These are phyloP conservation scores for Actias luna DNA, from an alignment of 2,888 invertebrate species.

Conservation along the genomic window DNA sequence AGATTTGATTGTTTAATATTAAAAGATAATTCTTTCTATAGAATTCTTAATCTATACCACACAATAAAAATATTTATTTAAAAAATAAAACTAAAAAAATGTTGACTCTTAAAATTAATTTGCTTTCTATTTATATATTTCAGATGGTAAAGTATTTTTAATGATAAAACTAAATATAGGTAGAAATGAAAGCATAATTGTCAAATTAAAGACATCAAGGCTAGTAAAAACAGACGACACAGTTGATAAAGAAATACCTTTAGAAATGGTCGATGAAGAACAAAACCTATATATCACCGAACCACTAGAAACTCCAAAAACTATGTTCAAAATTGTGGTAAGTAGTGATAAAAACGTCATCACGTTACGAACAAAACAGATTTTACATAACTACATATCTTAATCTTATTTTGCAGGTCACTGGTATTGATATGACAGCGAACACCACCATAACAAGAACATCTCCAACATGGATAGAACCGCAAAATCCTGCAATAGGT, in stretches of 20 bases:
- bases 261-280: conserved; percentile 33
- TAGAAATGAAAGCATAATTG: conserved; percentile 30
- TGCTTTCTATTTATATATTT: conserved; percentile 23
- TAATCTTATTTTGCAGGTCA: conserved; percentile 36
- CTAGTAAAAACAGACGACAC: conserved; percentile 40
- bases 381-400: too few species aligned
- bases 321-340: conserved; percentile 50
- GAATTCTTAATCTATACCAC: neutral
- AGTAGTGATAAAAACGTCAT: conserved; percentile 30
- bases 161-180: conserved; percentile 39
- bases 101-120: too few species aligned
- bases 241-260: conserved; percentile 32
- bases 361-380: too few species aligned
- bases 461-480: conserved; percentile 41
- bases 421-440: conserved; percentile 32
- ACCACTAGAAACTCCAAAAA: conserved; percentile 38
- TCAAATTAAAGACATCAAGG: conserved; percentile 36
- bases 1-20: too few species aligned
- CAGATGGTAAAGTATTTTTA: conserved; percentile 43
- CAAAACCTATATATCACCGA: conserved; percentile 45
- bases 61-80: too few species aligned
- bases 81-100: too few species aligned
- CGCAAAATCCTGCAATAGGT: conserved; percentile 36
- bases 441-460: conserved; percentile 35
- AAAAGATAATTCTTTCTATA: too few species aligned